Percentiles rank a stretch among this genome's conserved stretches.
These are phyloP conservation scores for Hylyphantes graminicola DNA, from an alignment of 1,140 invertebrate species.

Conservation along the genomic window DNA sequence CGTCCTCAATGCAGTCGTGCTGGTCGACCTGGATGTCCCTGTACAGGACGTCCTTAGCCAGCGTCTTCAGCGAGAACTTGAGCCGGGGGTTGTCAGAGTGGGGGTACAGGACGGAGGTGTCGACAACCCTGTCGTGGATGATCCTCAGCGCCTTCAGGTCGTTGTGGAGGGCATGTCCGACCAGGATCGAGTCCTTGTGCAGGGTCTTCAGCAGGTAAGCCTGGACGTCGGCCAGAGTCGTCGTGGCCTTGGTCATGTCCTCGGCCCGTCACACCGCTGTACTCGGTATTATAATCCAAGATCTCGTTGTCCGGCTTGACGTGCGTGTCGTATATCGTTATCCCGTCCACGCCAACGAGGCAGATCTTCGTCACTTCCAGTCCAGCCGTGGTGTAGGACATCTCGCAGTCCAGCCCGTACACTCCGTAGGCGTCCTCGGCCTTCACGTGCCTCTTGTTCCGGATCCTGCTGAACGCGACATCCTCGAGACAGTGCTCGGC, in stretches of 20 bases:
- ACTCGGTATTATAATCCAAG: conserved; percentile 88
- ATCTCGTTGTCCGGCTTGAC: conserved; percentile 84
- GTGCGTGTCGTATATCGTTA: conserved; percentile 82
- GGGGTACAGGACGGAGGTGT: conserved; percentile 94
- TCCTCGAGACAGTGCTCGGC: too few species aligned
- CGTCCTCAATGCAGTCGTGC: conserved; percentile 40
- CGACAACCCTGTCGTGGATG: conserved; percentile 89
- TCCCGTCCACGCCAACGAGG: conserved; percentile 80
- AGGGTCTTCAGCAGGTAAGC: conserved; percentile 88
- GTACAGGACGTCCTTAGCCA: conserved; percentile 87
- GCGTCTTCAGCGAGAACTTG: conserved; percentile 87
- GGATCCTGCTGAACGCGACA: background rate
- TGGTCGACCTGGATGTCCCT: conserved; percentile 84
- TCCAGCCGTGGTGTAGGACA: conserved; percentile 80
- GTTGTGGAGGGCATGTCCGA: conserved; percentile 96
- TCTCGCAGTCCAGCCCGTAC: conserved; percentile 94
- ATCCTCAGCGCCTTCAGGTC: conserved; percentile 94
- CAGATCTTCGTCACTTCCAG: conserved; percentile 84
- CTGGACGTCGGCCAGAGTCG: conserved; percentile 85
- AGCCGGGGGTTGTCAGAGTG: conserved; percentile 90
- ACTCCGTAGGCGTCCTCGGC: conserved; percentile 67
- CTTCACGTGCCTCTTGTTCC: background rate
- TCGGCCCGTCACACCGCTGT: conserved; percentile 89
- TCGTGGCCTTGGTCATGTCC: conserved; percentile 76
- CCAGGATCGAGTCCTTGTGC: conserved; percentile 88